Conservation (phyloP, 2,888 invertebrate genomes). For the Tolmerus cingulatus region DNA sequence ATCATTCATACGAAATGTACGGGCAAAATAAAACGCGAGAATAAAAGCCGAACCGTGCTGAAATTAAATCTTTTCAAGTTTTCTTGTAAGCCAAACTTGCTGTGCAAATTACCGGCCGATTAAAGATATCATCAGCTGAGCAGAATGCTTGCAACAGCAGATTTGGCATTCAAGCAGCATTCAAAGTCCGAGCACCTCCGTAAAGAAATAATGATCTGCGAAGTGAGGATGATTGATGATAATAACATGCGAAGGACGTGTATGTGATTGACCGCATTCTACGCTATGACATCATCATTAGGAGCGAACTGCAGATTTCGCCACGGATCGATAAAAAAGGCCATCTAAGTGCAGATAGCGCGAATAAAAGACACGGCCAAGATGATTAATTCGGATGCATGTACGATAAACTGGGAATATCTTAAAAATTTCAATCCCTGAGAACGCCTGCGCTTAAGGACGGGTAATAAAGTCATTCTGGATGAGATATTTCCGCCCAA, state of each 20-base stretch:
- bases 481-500: not conserved
- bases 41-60: not conserved
- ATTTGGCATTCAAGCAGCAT: not conserved
- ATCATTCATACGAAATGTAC: not conserved
- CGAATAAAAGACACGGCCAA: not conserved
- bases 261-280: not conserved
- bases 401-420: not conserved
- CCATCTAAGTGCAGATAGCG: not conserved
- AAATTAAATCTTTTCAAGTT: not conserved
- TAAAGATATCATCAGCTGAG: not conserved
- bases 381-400: not conserved
- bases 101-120: not conserved
- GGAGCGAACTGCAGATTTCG: not conserved
- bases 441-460: not conserved
- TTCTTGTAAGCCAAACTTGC: not conserved
- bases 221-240: not conserved
- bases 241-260: not conserved
- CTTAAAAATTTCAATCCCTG: not conserved
- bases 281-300: not conserved
- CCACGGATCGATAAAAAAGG: not conserved
- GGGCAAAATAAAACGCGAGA: not conserved
- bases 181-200: not conserved
- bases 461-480: not conserved
- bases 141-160: not conserved
- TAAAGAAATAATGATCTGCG: not conserved